Evolutionary conservation across 2,797 vertebrate species (phyloP), one percentile per base, ranked within the genome.

Genomic region (Hoplostethus atlanticus): DNA sequence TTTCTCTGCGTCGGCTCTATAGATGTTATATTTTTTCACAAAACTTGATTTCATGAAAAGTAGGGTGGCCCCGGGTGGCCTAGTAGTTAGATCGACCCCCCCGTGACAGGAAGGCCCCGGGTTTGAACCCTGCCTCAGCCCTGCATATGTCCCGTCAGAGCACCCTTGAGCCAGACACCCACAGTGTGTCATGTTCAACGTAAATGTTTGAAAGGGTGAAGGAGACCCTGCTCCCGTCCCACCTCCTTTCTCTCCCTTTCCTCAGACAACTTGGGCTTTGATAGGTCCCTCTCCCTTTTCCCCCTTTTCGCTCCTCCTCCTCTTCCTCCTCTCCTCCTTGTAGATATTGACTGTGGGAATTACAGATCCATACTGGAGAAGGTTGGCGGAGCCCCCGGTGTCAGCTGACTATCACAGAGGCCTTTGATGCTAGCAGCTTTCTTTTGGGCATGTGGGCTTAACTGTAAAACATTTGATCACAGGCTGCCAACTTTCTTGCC

Each of bases 71-170:
- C 21, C 21, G 9, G 42, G 42, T 44, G 12, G 42, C 7, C 21
- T 21, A 21, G 42, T 13, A 5, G 34, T 44, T 10, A 9, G 42
- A 7, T 11, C 1, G 9, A 3, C 34, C 34, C 4, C 6, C 6
- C 12, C 44, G 6, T 62, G n/a, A 59, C 1, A 2, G 2, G 71
- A 51, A 79, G 83, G 86, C 86, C 87, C 83, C 7, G 87, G 84
- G 84, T 84, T 34, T 34, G 34, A 34, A 34, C 34, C 34, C 88
- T 86, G 47, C 48, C 6, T 34, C 8, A 15, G 9, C 16, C 2
- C 11, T 17, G 15, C 48, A 6, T 1, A 7, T 12, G 13, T 73
- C 48, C 40, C 51, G 34, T 34, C 34, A 4, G 4, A 5, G 34
- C 6, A 6, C 34, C 6, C 34, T 34, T 34, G 34, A 34, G 34